Percentiles rank a stretch among this genome's conserved stretches.
Conservation (phyloP, 2,113 vertebrate species). For the Callipepla squamata region DNA sequence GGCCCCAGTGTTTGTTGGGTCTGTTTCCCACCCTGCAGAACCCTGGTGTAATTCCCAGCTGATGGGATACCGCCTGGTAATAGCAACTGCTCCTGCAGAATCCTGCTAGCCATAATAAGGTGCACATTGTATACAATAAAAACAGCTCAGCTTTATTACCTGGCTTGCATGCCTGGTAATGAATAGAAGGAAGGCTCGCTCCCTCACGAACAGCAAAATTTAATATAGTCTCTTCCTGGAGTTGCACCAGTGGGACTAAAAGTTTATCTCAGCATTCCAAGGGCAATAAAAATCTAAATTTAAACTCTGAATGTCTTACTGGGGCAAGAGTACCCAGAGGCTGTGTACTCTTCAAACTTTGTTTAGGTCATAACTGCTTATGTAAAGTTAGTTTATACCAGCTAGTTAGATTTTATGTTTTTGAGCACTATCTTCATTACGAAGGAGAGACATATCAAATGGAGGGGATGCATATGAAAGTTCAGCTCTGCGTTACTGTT, state of each 20-base stretch:
- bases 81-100: background rate
- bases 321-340: conserved; percentile 28
- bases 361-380: conserved; percentile 48
- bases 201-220: conserved; percentile 34
- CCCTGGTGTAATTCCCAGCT: background rate
- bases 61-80: background rate
- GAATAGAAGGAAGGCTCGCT: conserved; percentile 32
- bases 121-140: background rate
- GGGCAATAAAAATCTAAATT: conserved; percentile 71
- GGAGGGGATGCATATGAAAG: background rate
- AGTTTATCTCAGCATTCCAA: conserved; percentile 60
- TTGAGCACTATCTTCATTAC: background rate
- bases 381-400: conserved; percentile 21
- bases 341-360: conserved; percentile 36
- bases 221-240: conserved; percentile 63
- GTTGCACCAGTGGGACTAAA: conserved; percentile 45
- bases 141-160: conserved; percentile 35
- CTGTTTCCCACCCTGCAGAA: background rate
- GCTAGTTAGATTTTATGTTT: background rate
- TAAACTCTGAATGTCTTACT: conserved; percentile 38
- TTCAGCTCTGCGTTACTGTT: background rate
- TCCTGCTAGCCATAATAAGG: background rate
- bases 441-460: background rate
- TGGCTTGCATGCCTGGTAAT: conserved; percentile 49
- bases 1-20: background rate